phyloP scores from a whole-genome alignment of 2,113 vertebrate genomes.

The Condylura cristata region DNA sequence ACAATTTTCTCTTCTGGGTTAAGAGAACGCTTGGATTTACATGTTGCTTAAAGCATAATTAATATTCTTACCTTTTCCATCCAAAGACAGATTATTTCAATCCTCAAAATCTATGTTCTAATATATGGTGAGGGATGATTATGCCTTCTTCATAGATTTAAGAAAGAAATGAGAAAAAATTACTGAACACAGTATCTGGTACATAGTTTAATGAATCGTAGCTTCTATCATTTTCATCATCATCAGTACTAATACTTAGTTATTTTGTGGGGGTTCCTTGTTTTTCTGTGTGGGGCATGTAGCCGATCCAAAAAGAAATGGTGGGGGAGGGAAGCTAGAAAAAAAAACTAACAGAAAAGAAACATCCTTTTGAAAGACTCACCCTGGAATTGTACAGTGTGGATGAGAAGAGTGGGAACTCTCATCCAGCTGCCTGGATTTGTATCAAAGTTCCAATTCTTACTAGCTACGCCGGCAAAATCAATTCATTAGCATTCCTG shows the following conservation, averaged over 20 bases:
- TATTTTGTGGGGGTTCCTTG: not conserved
- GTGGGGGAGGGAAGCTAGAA: not conserved
- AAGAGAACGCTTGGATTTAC: not conserved
- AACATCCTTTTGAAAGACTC: not conserved
- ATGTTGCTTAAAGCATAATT: not conserved
- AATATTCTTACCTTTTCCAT: not conserved
- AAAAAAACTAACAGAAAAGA: not conserved
- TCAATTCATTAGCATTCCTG: not conserved
- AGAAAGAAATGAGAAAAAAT: not conserved
- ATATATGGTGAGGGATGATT: not conserved
- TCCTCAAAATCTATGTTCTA: not conserved
- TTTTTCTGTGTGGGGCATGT: not conserved
- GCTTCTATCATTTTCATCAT: not conserved
- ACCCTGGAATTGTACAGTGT: rapidly evolving
- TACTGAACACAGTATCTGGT: not conserved
- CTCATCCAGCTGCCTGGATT: not conserved
- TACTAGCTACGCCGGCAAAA: not conserved
- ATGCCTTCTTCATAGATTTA: not conserved
- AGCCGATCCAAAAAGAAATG: not conserved
- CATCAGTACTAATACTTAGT: not conserved
- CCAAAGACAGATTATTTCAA: not conserved
- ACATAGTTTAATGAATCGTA: not conserved
- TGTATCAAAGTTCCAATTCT: not conserved
- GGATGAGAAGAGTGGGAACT: rapidly evolving
- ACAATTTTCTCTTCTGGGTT: not conserved